phyloP scores from a whole-genome alignment of 2,888 invertebrate genomes.

The Ophioninae sp. region DNA sequence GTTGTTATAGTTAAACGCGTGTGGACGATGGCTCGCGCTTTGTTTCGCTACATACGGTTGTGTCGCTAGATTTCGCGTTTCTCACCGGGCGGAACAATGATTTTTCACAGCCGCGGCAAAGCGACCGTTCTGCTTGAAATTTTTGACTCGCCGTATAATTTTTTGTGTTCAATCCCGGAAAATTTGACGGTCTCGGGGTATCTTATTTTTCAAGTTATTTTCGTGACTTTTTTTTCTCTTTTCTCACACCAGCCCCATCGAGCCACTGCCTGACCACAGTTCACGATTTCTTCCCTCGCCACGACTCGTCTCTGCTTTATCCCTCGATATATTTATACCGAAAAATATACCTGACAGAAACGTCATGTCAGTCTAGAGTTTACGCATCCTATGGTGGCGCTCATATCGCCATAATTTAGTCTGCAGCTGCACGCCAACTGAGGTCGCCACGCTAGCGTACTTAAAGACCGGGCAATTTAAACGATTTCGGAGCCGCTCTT shows the following conservation, averaged over 20 bases:
- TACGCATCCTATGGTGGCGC: slow-evolving; percentile 11
- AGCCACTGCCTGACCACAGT: slow-evolving; percentile 20
- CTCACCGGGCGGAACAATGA: slow-evolving; percentile 22
- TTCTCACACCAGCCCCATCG: slow-evolving; percentile 1
- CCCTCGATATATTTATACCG: slow-evolving; percentile 25
- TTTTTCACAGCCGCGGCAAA: slow-evolving; percentile 14
- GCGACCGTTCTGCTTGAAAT: slow-evolving; percentile 11
- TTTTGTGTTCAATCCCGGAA: slow-evolving; percentile 2
- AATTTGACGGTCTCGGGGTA: neutral
- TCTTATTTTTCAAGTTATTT: slow-evolving; percentile 15
- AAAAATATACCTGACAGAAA: slow-evolving; percentile 36
- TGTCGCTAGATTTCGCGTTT: slow-evolving; percentile 15
- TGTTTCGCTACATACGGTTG: slow-evolving; percentile 19
- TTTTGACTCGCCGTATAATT: slow-evolving; percentile 25
- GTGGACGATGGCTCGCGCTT: slow-evolving; percentile 9
- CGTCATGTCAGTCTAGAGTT: slow-evolving; percentile 37
- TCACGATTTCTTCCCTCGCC: slow-evolving; percentile 1
- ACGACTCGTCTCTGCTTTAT: slow-evolving; percentile 1
- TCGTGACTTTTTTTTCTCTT: slow-evolving; percentile 8
- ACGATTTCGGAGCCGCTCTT: neutral
- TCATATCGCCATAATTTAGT: neutral
- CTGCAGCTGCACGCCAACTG: neutral
- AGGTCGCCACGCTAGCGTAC: neutral
- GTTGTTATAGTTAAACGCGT: slow-evolving; percentile 32
- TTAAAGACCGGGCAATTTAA: neutral